Evolutionary conservation across 2,797 vertebrate species (phyloP).

Genomic region (Rhadinocentrus ornatus): DNA sequence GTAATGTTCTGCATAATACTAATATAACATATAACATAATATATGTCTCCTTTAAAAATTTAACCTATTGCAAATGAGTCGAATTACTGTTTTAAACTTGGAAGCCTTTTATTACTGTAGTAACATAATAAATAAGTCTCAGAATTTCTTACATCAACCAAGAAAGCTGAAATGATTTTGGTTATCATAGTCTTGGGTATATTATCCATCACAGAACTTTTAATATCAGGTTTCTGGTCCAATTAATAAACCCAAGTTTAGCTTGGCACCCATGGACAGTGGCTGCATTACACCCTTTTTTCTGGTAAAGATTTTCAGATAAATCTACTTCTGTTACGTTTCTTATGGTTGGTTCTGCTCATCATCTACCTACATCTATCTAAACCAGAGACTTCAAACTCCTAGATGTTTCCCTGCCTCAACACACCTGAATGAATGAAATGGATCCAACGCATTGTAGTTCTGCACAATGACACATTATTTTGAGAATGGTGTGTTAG

Average conservation of each 20-base stretch:
- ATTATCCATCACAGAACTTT: background rate
- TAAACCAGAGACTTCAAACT: background rate
- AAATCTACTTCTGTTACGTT: background rate
- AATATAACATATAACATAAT: too few species aligned
- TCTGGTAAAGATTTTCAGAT: background rate
- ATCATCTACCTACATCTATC: background rate
- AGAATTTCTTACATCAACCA: background rate
- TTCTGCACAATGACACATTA: too few species aligned
- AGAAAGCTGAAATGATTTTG: background rate
- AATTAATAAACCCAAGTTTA: background rate
- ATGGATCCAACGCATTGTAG: too few species aligned
- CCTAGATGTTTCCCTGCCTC: too few species aligned
- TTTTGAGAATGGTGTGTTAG: too few species aligned
- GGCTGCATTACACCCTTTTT: background rate
- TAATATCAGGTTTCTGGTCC: background rate
- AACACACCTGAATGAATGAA: too few species aligned
- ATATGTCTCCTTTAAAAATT: conserved; percentile 10
- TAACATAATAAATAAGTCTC: background rate
- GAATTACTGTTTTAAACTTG: background rate
- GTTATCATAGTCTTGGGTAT: background rate
- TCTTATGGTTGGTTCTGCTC: background rate
- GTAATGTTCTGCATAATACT: conserved; percentile 7
- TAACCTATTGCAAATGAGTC: background rate
- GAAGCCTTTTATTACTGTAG: background rate
- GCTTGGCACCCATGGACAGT: background rate